These are phyloP conservation scores for Branchipolynoe longqiensis DNA, from an alignment of 2,888 invertebrate genomes.

Conservation along the genomic window DNA sequence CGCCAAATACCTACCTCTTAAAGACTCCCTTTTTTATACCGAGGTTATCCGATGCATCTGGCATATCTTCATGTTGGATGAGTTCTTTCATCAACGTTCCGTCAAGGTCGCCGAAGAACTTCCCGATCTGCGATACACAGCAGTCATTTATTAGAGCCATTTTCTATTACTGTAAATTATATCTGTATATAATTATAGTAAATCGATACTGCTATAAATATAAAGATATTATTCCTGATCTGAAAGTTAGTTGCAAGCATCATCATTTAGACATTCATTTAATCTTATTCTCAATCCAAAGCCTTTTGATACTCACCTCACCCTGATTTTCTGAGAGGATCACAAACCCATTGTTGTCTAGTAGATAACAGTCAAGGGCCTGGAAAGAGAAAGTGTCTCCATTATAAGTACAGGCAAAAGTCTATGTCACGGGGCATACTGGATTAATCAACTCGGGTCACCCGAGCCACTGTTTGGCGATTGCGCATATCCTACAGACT, in stretches of 20 bases:
- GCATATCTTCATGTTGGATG: conserved; percentile 44
- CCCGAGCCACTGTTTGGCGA: too few species aligned
- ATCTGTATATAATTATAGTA: neutral
- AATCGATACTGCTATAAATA: too few species aligned
- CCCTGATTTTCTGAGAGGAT: conserved; percentile 92
- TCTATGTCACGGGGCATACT: too few species aligned
- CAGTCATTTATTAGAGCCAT: neutral
- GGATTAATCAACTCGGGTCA: too few species aligned
- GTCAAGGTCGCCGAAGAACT: conserved; percentile 96
- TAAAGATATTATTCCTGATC: too few species aligned
- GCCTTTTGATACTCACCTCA: conserved; percentile 84
- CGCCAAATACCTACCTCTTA: conserved; percentile 59
- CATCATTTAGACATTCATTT: neutral
- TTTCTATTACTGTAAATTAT: neutral
- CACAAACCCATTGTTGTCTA: conserved; percentile 97
- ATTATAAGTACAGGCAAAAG: too few species aligned
- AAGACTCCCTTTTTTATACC: conserved; percentile 60
- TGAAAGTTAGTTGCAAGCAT: neutral
- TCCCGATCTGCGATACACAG: conserved; percentile 83
- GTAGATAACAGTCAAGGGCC: conserved; percentile 89
- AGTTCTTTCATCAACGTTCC: conserved; percentile 82
- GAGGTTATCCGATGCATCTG: neutral
- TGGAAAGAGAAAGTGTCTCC: too few species aligned
- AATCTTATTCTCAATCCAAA: too few species aligned
- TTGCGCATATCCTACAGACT: too few species aligned